A percentile compares a stretch with the other conserved stretches of the same genome.
Conservation (phyloP, 2,797 vertebrate species). For the Xiphorhynchus erythropygius region DNA sequence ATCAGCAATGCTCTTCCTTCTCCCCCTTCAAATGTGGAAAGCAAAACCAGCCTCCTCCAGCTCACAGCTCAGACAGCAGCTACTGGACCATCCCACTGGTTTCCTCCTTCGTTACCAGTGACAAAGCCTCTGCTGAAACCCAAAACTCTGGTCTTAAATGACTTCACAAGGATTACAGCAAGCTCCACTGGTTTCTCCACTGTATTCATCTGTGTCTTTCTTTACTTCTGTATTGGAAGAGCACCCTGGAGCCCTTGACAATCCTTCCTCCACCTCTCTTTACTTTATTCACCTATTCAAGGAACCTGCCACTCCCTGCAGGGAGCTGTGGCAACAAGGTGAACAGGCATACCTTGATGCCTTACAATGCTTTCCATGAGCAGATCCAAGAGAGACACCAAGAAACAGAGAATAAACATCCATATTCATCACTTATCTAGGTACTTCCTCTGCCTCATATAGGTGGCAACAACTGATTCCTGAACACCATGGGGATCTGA, state of each 20-base stretch:
- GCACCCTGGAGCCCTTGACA: neutral
- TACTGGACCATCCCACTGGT: neutral
- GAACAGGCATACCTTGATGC: accelerated
- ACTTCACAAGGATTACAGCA: neutral
- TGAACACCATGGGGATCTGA: neutral
- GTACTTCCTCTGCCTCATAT: neutral
- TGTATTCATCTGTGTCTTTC: neutral
- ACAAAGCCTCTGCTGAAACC: neutral
- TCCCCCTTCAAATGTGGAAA: neutral
- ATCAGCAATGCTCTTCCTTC: neutral
- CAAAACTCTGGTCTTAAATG: neutral
- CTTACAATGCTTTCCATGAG: neutral
- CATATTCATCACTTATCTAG: neutral
- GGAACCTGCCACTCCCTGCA: neutral
- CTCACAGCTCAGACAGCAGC: neutral
- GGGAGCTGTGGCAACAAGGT: neutral
- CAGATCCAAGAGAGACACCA: neutral
- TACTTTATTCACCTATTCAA: neutral
- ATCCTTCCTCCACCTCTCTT: neutral
- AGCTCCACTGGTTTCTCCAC: neutral
- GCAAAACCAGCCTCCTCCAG: neutral
- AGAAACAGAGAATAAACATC: neutral
- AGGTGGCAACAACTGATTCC: neutral
- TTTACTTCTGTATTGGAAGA: neutral
- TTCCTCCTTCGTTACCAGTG: neutral